These are phyloP conservation scores for Pycnonotus jocosus DNA, from an alignment of 2,113 vertebrate genomes.

Conservation along the genomic window DNA sequence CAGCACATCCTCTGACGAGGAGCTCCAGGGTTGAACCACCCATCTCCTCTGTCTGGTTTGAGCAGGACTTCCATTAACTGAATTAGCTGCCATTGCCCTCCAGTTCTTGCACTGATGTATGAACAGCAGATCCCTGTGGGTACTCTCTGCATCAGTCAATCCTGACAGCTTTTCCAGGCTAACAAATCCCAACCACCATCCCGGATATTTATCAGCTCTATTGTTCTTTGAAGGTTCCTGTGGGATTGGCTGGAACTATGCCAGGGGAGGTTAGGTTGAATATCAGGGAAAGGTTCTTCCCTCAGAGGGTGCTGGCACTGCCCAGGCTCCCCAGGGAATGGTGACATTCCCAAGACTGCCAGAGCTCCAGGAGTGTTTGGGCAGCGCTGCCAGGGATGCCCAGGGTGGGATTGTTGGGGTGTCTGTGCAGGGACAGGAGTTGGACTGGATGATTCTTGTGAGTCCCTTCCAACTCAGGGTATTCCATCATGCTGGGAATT, in stretches of 20 bases:
- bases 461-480: not conserved
- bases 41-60: not conserved
- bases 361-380: not conserved
- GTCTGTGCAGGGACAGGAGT: not conserved
- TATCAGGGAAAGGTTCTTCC: rapidly evolving
- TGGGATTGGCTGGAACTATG: not conserved
- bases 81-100: not conserved
- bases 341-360: rapidly evolving
- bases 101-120: not conserved
- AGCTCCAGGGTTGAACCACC: not conserved
- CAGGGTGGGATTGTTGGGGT: not conserved
- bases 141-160: not conserved
- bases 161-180: not conserved
- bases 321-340: not conserved
- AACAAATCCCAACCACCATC: not conserved
- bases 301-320: not conserved
- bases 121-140: not conserved
- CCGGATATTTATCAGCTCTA: not conserved
- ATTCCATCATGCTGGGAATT: not conserved
- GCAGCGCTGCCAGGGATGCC: rapidly evolving
- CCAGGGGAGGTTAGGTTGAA: not conserved
- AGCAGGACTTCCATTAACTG: not conserved
- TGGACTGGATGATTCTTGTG: rapidly evolving
- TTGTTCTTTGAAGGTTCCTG: not conserved
- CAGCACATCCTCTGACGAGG: not conserved